Evolutionary conservation across 2,888 invertebrate genomes (phyloP), one percentile per base, ranked within the genome.

Genomic region (Lasioglossum zephyrum): DNA sequence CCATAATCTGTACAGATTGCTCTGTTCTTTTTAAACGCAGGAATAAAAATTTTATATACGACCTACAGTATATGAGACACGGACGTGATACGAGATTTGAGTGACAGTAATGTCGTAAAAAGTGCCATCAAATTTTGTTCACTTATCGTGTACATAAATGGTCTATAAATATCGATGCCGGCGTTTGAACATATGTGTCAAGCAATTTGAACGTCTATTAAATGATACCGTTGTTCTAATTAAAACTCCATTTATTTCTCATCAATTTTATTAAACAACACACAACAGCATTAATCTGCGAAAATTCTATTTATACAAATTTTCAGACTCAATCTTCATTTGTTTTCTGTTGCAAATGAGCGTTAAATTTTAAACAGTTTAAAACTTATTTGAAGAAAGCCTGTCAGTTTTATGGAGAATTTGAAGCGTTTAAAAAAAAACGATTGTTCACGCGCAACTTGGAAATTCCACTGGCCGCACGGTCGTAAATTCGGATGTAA

Each of bases 61-160:
- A 16, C 57, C 0, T n/a, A 57, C 31, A 31, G 31, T 63, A n/a
- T 63, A 63, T 63, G 16, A 63, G 63, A 31, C 31, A 16, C 5
- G 31, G 16, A 8, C 31, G 1, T 18, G 63, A 63, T 31, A 31
- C 31, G 31, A 26, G 31, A 31, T 63, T 31, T 63, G 63, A 63
- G 63, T 63, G 31, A 31, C 26, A 16, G 63, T 16, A 16, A 31
- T 63, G 31, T 31, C 31, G 31, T 63, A 63, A 63, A 63, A 63
- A 26, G 31, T 63, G 31, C 31, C 31, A 31, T 63, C 31, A 63
- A 63, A 63, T 63, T 63, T 63, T 63, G 63, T 63, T 63, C 63
- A 31, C 63, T 63, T 63, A 63, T 31, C 63, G 31, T 63, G 63
- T 63, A 31, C 63, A 6, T 31, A 63, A 63, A 63, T 31, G 63